Conservation (phyloP, 2,888 invertebrate genomes). For the Hoplodrina ambigua region DNA sequence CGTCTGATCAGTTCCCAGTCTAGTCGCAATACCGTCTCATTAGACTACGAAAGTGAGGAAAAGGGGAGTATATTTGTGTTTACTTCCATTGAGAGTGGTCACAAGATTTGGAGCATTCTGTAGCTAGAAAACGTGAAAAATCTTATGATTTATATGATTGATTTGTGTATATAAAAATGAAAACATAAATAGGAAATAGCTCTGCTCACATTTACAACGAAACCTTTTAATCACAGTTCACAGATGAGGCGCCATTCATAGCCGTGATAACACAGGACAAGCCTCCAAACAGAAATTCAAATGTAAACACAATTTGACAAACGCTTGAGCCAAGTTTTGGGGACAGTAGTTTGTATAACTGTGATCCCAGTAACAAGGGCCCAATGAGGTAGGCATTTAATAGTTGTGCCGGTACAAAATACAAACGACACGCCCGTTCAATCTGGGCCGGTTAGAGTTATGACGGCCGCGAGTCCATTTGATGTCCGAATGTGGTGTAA, state of each 20-base stretch:
- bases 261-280: constrained; percentile 32
- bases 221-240: constrained; percentile 41
- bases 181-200: neutral
- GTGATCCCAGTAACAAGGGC: constrained; percentile 75
- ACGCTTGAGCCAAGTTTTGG: constrained; percentile 50
- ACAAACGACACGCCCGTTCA: constrained; percentile 76
- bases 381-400: constrained; percentile 67
- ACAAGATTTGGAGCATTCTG: no score
- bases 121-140: no score
- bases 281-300: constrained; percentile 55
- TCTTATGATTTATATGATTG: no score
- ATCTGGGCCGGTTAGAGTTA: constrained; percentile 80
- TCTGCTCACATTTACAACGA: constrained; percentile 20
- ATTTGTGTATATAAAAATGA: no score
- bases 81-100: no score
- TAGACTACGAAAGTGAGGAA: no score
- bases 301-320: constrained; percentile 57
- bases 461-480: constrained; percentile 78
- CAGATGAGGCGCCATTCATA: constrained; percentile 43
- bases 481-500: constrained; percentile 66
- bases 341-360: constrained; percentile 65
- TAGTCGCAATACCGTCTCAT: no score
- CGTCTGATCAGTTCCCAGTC: no score
- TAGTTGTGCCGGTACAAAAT: constrained; percentile 67
- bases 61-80: no score